phyloP scores from a whole-genome alignment of 2,888 invertebrate species.

The Lasioglossum oenotherae region DNA sequence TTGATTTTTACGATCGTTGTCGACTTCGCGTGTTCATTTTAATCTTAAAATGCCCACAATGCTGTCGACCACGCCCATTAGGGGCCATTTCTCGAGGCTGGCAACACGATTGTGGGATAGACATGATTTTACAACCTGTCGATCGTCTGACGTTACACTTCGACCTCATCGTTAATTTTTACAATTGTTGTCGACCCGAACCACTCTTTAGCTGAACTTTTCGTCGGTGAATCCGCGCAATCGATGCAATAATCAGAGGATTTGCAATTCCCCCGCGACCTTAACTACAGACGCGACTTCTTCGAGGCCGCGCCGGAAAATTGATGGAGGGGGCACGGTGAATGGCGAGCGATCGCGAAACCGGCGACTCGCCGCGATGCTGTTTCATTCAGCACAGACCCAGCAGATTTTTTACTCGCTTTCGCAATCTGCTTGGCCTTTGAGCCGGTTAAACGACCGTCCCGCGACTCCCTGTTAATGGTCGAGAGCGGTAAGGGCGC shows the following conservation, averaged over 20 bases:
- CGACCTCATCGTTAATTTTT: too few relatives aligned
- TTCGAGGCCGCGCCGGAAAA: conserved; percentile 4
- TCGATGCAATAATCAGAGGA: conserved; percentile 44
- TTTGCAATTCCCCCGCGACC: conserved; percentile 49
- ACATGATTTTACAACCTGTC: too few relatives aligned
- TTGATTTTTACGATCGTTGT: too few relatives aligned
- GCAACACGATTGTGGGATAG: too few relatives aligned
- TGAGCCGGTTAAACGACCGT: not conserved
- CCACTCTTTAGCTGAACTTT: not conserved
- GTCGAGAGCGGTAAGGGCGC: not conserved
- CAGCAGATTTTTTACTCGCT: not conserved
- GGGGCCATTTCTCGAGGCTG: not conserved
- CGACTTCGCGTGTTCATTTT: too few relatives aligned
- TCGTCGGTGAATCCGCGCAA: not conserved
- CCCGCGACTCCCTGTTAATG: not conserved
- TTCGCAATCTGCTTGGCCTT: not conserved
- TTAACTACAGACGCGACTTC: conserved; percentile 25
- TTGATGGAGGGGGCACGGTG: conserved; percentile 17
- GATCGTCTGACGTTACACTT: too few relatives aligned
- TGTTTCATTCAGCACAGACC: not conserved
- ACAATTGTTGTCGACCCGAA: too few relatives aligned
- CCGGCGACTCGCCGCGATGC: not conserved
- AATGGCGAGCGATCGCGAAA: conserved; percentile 11
- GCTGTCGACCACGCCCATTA: not conserved
- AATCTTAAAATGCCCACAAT: too few relatives aligned